A percentile compares a stretch with the other conserved stretches of the same genome.
These are phyloP conservation scores for Smithornis capensis DNA, from an alignment of 2,113 vertebrate species.

Conservation along the genomic window DNA sequence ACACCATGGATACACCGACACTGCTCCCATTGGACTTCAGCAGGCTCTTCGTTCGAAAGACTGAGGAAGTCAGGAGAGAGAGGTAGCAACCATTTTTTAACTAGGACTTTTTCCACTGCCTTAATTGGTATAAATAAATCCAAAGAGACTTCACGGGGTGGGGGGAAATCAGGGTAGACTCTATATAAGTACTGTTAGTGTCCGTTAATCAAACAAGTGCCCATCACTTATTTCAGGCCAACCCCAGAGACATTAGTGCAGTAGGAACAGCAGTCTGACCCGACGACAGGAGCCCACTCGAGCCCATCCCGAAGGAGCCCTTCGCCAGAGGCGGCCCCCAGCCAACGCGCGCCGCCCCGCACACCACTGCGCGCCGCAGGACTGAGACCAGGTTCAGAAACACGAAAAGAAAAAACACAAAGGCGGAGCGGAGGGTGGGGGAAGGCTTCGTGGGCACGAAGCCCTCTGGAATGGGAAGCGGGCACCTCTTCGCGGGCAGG, in stretches of 20 bases:
- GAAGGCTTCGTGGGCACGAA: too few relatives aligned
- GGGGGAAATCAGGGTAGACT: neutral
- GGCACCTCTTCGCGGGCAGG: neutral
- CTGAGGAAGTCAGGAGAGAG: neutral
- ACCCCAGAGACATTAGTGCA: neutral
- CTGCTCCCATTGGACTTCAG: neutral
- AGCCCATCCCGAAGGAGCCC: neutral
- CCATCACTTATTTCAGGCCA: neutral
- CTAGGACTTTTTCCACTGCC: neutral
- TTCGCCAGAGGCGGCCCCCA: accelerated
- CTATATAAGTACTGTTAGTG: neutral
- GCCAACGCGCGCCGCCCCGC: neutral
- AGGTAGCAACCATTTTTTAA: slow-evolving; percentile 14
- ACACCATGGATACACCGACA: neutral
- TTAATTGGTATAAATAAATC: neutral
- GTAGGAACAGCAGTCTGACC: neutral
- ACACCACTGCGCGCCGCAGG: neutral
- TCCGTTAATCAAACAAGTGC: neutral
- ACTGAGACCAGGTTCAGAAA: accelerated
- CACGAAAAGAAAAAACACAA: neutral
- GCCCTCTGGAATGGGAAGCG: neutral
- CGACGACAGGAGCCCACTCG: neutral
- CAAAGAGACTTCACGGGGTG: neutral
- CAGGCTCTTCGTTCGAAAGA: neutral
- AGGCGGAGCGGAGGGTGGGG: neutral